Evolutionary conservation across 2,888 invertebrate species (phyloP).

Genomic region (Acholoe squamosa): DNA sequence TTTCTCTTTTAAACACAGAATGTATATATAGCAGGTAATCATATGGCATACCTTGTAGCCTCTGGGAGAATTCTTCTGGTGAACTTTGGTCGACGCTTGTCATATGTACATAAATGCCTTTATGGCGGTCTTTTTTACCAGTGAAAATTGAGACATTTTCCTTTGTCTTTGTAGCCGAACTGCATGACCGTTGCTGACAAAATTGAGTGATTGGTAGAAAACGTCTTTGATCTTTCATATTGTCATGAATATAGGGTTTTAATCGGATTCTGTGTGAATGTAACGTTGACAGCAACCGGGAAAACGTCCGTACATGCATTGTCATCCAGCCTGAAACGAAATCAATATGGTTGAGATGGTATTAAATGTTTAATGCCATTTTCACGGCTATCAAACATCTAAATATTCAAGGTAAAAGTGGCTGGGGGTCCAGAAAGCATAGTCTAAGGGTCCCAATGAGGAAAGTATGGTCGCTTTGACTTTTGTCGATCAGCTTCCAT

Average conservation of each 20-base stretch:
- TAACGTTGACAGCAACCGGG: background rate
- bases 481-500: too few relatives aligned
- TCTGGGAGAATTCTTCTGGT: background rate
- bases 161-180: background rate
- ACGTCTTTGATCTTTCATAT: background rate
- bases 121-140: background rate
- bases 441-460: too few relatives aligned
- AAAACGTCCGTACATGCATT: background rate
- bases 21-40: background rate
- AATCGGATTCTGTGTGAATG: background rate
- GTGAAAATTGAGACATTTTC: background rate
- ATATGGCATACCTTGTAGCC: background rate
- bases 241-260: background rate
- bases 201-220: background rate
- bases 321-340: background rate
- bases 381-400: too few relatives aligned
- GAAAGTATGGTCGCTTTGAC: too few relatives aligned
- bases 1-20: too few relatives aligned
- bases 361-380: too few relatives aligned
- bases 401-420: too few relatives aligned
- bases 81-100: background rate
- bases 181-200: background rate
- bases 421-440: too few relatives aligned
- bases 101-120: background rate
- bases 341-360: background rate